A percentile compares a stretch with the other conserved stretches of the same genome.
These are phyloP conservation scores for Anableps anableps DNA, from an alignment of 2,797 vertebrate species.

Conservation along the genomic window DNA sequence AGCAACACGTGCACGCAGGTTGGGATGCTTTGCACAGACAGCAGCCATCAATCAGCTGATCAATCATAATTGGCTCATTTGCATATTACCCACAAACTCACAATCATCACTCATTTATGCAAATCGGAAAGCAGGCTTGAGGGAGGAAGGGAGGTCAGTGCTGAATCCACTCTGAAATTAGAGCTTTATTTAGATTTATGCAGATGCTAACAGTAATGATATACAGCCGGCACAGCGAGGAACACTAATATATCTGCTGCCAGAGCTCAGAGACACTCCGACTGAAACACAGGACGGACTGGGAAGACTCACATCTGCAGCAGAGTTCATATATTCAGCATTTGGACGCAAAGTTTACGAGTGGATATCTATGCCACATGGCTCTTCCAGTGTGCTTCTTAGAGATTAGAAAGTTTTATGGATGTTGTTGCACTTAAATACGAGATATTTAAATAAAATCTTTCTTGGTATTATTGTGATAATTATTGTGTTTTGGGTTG, in stretches of 20 bases:
- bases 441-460: no score
- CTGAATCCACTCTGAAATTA: constrained; percentile 65
- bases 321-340: constrained; percentile 44
- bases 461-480: no score
- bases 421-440: neutral
- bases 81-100: constrained; percentile 62
- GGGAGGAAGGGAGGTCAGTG: constrained; percentile 59
- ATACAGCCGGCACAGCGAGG: constrained; percentile 58
- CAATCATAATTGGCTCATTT: constrained; percentile 71
- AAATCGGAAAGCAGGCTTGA: constrained; percentile 47
- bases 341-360: constrained; percentile 7
- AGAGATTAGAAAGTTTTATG: neutral
- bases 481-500: no score
- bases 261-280: constrained; percentile 8
- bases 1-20: constrained; percentile 3
- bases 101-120: constrained; percentile 69
- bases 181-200: constrained; percentile 79
- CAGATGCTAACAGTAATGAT: constrained; percentile 75
- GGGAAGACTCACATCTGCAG: constrained; percentile 36
- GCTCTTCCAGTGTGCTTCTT: neutral
- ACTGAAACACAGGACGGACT: constrained; percentile 32
- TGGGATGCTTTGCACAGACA: constrained; percentile 28
- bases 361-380: constrained; percentile 10
- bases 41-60: constrained; percentile 75
- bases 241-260: constrained; percentile 44